Conservation (phyloP, 1,140 invertebrate genomes). For the Amphibalanus amphitrite region DNA sequence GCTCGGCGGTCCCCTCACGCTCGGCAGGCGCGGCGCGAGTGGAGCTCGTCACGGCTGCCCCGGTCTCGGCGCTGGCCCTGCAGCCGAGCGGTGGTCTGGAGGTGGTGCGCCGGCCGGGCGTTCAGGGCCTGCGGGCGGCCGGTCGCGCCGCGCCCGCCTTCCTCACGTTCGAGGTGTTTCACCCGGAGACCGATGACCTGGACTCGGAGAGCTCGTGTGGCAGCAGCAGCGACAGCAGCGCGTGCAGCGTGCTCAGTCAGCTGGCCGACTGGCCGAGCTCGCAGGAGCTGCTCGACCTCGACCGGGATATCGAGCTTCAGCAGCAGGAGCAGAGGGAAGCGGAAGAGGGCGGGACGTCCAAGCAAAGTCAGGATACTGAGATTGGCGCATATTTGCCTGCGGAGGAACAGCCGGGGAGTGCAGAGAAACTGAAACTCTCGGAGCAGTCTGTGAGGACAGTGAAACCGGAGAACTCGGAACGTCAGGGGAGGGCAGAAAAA, state of each 20-base stretch:
- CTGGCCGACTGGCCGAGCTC: neutral
- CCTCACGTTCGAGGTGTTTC: conserved; percentile 63
- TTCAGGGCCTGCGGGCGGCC: conserved; percentile 13
- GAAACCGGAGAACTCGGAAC: no score
- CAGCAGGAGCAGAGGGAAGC: no score
- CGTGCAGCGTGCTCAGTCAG: neutral
- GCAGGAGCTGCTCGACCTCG: neutral
- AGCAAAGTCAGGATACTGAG: no score
- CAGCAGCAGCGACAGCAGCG: conserved; percentile 28
- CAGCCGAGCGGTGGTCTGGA: conserved; percentile 21
- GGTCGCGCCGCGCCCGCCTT: conserved; percentile 40
- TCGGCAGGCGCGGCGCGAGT: no score
- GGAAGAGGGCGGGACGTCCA: no score
- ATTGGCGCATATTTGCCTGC: no score
- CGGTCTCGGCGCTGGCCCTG: conserved; percentile 18
- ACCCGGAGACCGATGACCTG: conserved; percentile 74
- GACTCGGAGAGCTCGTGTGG: conserved; percentile 73
- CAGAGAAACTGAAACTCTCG: no score
- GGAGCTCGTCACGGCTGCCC: conserved; percentile 14
- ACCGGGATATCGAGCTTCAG: neutral
- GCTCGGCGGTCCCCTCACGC: no score
- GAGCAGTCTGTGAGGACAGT: no score
- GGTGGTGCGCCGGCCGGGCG: conserved; percentile 18
- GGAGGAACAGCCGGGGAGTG: no score
- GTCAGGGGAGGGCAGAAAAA: no score